These are phyloP conservation scores for Rattus norvegicus DNA, from an alignment of 2,113 vertebrate species.

Conservation along the genomic window DNA sequence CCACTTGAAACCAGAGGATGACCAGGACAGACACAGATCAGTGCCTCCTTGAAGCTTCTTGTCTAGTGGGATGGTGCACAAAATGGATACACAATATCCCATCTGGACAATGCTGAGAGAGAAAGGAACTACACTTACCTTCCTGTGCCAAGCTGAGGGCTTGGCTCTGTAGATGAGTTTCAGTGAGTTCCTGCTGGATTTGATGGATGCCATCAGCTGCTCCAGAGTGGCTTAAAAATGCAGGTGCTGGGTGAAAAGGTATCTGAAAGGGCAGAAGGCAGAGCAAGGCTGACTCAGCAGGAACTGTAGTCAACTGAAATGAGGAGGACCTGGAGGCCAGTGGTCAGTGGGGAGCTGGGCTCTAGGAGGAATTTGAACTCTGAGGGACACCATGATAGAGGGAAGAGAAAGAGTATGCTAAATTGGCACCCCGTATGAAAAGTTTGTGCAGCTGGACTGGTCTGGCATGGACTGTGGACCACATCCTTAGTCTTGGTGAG, in stretches of 20 bases:
- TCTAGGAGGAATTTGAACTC: not conserved
- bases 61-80: not conserved
- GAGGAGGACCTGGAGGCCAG: not conserved
- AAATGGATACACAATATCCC: not conserved
- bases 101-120: not conserved
- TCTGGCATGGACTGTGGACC: not conserved
- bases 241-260: not conserved
- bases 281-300: not conserved
- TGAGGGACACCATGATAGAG: not conserved
- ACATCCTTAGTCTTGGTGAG: not conserved
- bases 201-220: not conserved
- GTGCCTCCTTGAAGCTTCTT: not conserved
- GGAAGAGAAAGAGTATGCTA: not conserved
- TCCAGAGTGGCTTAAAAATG: not conserved
- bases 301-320: not conserved
- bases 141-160: not conserved
- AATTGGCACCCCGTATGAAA: not conserved
- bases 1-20: not conserved
- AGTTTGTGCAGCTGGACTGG: not conserved
- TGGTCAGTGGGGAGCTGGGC: not conserved
- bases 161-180: not conserved
- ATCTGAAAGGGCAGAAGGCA: not conserved
- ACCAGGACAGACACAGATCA: not conserved
- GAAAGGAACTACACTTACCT: not conserved
- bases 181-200: not conserved